Evolutionary conservation across 2,797 vertebrate genomes (phyloP).

Genomic region (Champsocephalus gunnari): DNA sequence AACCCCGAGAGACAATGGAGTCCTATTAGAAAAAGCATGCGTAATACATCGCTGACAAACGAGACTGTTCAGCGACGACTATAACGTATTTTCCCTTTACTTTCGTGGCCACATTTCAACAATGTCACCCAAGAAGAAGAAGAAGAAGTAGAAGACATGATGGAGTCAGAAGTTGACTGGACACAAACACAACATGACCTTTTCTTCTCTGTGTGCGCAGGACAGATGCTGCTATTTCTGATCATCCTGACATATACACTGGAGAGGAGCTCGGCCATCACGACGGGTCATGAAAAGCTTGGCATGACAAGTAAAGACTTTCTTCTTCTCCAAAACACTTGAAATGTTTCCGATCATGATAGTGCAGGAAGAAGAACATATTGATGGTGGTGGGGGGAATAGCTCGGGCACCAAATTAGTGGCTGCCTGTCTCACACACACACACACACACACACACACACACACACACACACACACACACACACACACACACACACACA

Average conservation of each 20-base stretch:
- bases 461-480: too few species aligned
- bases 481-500: too few species aligned
- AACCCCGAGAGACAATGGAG: slow-evolving; percentile 54
- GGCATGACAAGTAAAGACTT: background rate
- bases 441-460: too few species aligned
- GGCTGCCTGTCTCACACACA: slow-evolving; percentile 43
- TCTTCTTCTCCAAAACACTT: background rate
- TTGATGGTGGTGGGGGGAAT: slow-evolving; percentile 46
- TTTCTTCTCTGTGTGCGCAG: slow-evolving; percentile 57
- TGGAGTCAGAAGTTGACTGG: slow-evolving; percentile 57
- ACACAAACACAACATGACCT: slow-evolving; percentile 66
- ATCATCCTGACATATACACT: slow-evolving; percentile 47
- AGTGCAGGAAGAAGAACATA: slow-evolving; percentile 29
- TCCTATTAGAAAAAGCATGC: slow-evolving; percentile 36
- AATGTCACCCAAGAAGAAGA: slow-evolving; percentile 3
- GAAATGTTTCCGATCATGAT: slow-evolving; percentile 29
- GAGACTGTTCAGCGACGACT: slow-evolving; percentile 7
- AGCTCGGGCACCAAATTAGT: slow-evolving; percentile 63
- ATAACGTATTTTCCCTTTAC: background rate
- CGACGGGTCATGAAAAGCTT: slow-evolving; percentile 17
- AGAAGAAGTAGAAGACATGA: slow-evolving; percentile 28
- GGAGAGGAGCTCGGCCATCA: slow-evolving; percentile 28
- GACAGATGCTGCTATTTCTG: slow-evolving; percentile 59
- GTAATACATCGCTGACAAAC: slow-evolving; percentile 38
- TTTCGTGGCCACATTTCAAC: slow-evolving; percentile 34